Conservation (phyloP, 1,140 invertebrate genomes). For the Rhysida immarginata region DNA sequence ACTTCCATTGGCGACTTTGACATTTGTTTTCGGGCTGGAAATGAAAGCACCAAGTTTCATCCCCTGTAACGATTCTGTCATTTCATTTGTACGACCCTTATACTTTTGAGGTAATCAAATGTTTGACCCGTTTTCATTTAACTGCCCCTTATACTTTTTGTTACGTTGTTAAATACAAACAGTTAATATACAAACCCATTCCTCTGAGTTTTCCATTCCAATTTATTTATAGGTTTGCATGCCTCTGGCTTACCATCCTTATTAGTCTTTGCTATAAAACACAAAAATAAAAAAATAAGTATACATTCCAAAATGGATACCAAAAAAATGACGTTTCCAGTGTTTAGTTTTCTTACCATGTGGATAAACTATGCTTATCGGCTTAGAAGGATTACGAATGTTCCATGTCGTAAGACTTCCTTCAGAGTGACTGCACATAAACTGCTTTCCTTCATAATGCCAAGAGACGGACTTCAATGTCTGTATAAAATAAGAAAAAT, state of each 20-base stretch:
- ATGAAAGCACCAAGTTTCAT: too few relatives aligned
- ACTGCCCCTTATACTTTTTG: too few relatives aligned
- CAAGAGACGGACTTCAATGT: slow-evolving; percentile 74
- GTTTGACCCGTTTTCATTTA: too few relatives aligned
- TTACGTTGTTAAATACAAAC: too few relatives aligned
- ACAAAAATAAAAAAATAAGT: too few relatives aligned
- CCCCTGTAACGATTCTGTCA: too few relatives aligned
- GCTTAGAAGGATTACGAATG: slow-evolving; percentile 53
- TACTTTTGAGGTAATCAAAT: too few relatives aligned
- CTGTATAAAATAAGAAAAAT: slow-evolving; percentile 34
- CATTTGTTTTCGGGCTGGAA: too few relatives aligned
- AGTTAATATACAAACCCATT: slow-evolving; percentile 50
- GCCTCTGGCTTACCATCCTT: slow-evolving; percentile 36
- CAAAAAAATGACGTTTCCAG: neutral
- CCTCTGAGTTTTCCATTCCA: slow-evolving; percentile 82
- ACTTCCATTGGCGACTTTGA: too few relatives aligned
- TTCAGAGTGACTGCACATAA: slow-evolving; percentile 90
- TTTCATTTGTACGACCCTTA: too few relatives aligned
- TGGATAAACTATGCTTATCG: slow-evolving; percentile 64
- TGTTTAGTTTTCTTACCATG: slow-evolving; percentile 51
- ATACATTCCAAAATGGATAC: slow-evolving; percentile 2
- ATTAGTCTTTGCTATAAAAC: slow-evolving; percentile 58
- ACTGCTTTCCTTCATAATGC: slow-evolving; percentile 96
- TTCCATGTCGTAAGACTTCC: slow-evolving; percentile 89
- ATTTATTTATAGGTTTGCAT: slow-evolving; percentile 62